Conservation (phyloP, 2,113 vertebrate genomes). For the Neotoma lepida region DNA sequence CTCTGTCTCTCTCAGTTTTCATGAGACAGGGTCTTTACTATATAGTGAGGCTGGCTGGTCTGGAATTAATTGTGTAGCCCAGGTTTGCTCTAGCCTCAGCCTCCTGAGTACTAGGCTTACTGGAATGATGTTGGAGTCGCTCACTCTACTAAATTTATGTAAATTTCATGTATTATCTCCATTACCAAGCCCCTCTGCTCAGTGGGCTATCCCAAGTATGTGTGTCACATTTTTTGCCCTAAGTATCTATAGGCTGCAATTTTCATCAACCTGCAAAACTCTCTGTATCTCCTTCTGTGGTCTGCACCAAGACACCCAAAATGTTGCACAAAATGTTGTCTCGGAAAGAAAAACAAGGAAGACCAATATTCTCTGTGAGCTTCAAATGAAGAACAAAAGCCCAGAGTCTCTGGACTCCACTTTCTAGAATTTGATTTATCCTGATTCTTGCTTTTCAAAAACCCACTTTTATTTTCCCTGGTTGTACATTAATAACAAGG, state of each 20-base stretch:
- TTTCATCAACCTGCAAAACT: conserved; percentile 27
- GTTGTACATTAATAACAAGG: neutral
- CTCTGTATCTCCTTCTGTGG: neutral
- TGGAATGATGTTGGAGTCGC: neutral
- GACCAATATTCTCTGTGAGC: neutral
- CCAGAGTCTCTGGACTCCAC: neutral
- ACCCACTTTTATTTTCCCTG: conserved; percentile 37
- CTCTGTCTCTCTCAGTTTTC: neutral
- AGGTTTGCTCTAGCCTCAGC: neutral
- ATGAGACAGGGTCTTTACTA: neutral
- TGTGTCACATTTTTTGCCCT: neutral
- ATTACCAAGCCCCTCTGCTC: neutral
- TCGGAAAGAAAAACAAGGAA: neutral
- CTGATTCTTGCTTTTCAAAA: conserved; percentile 7
- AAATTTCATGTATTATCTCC: neutral
- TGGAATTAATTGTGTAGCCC: neutral
- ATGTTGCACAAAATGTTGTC: neutral
- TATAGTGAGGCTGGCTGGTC: neutral
- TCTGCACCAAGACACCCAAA: neutral
- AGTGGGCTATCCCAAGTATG: neutral
- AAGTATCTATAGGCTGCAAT: neutral
- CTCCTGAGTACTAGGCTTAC: neutral
- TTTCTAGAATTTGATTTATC: neutral
- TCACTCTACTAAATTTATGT: neutral
- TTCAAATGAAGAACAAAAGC: conserved; percentile 26